Conservation (phyloP, 2,113 vertebrate species). For the Etia nguti region DNA sequence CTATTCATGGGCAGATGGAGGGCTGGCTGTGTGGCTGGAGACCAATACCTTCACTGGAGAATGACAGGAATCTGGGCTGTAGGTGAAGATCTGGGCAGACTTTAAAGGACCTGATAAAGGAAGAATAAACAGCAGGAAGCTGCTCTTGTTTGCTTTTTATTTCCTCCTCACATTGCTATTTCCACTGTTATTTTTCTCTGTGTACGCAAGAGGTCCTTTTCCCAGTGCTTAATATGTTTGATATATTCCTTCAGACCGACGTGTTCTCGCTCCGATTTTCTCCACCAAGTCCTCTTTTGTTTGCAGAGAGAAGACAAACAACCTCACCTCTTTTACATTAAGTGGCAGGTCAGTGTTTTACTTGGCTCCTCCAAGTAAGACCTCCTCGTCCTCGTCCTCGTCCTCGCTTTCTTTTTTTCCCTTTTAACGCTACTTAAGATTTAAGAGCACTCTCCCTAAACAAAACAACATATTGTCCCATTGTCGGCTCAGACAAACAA, state of each 20-base stretch:
- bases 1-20: constrained; percentile 61
- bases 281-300: neutral
- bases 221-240: neutral
- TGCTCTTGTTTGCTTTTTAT: neutral
- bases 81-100: constrained; percentile 19
- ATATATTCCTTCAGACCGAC: neutral
- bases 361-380: constrained; percentile 5
- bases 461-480: constrained; percentile 42
- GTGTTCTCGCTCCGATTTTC: neutral
- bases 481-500: constrained; percentile 27
- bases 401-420: neutral
- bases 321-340: neutral
- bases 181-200: neutral
- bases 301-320: constrained; percentile 3
- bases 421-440: constrained; percentile 28
- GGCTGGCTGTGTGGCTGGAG: constrained; percentile 41
- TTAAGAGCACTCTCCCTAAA: constrained; percentile 47
- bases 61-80: constrained; percentile 54
- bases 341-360: neutral
- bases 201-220: neutral
- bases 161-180: neutral
- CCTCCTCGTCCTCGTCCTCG: constrained; percentile 5
- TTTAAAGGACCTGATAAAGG: neutral
- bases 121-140: neutral
- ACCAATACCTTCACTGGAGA: constrained; percentile 48